Conservation (phyloP, 1,140 invertebrate genomes). For the Anthonomus grandis region DNA sequence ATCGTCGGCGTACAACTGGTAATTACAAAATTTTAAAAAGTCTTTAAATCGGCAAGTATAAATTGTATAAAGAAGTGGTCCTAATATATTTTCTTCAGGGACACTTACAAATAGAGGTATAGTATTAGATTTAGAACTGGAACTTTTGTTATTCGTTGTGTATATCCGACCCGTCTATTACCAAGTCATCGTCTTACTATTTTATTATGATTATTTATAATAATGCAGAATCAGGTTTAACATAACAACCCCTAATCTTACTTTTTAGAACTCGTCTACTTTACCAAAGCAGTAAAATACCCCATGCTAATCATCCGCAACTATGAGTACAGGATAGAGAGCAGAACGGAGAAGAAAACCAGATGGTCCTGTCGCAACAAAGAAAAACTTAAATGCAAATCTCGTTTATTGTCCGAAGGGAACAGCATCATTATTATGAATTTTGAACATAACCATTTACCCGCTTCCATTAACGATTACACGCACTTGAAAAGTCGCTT, state of each 20-base stretch:
- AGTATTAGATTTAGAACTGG: too few species aligned
- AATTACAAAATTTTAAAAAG: too few species aligned
- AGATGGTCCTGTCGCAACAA: conserved; percentile 28
- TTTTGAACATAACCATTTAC: conserved; percentile 25
- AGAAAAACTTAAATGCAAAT: conserved; percentile 24
- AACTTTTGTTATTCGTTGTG: too few species aligned
- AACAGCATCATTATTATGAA: conserved; percentile 23
- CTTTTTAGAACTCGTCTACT: conserved; percentile 27
- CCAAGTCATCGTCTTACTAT: too few species aligned
- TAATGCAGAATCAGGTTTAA: too few species aligned
- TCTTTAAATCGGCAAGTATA: too few species aligned
- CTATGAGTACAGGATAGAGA: conserved; percentile 28
- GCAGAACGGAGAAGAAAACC: conserved; percentile 10
- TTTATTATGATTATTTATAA: too few species aligned
- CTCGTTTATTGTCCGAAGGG: conserved; percentile 24
- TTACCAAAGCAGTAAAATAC: conserved; percentile 20
- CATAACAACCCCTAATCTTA: not conserved
- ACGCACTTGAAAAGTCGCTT: not conserved
- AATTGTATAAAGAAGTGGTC: too few species aligned
- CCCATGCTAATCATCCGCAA: conserved; percentile 21
- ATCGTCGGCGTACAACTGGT: too few species aligned
- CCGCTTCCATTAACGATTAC: conserved; percentile 20
- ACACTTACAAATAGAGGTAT: too few species aligned
- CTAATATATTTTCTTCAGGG: too few species aligned
- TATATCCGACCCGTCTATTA: too few species aligned